Percentiles rank a stretch among this genome's conserved stretches.
Conservation (phyloP, 2,113 vertebrate species). For the zebrafish (Danio rerio) region GRCz12tu NC_133182.1:60358001-60358500, state of each 20-base stretch:
- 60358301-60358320: slow-evolving; percentile 39
- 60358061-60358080: slow-evolving; percentile 27
- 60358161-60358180: slow-evolving; percentile 44
- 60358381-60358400: too few species aligned
- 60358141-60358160: slow-evolving; percentile 52
- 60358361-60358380: too few species aligned
- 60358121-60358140: slow-evolving; percentile 49
- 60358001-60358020: slow-evolving; percentile 31
- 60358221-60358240: slow-evolving; percentile 25
- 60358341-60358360: background rate
- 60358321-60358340: slow-evolving; percentile 19
- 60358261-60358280: slow-evolving; percentile 44
- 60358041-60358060: slow-evolving; percentile 38
- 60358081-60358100: slow-evolving; percentile 43
- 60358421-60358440: too few species aligned
- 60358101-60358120: slow-evolving; percentile 49
- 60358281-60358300: slow-evolving; percentile 53
- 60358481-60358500: too few species aligned
- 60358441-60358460: too few species aligned
- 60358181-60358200: slow-evolving; percentile 55
- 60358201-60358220: slow-evolving; percentile 13
- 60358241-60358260: slow-evolving; percentile 34
- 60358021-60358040: slow-evolving; percentile 45
- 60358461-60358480: too few species aligned
- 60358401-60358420: too few species aligned